Evolutionary conservation across 2,888 invertebrate genomes (phyloP).

Genomic region (Trissolcus japonicus): DNA sequence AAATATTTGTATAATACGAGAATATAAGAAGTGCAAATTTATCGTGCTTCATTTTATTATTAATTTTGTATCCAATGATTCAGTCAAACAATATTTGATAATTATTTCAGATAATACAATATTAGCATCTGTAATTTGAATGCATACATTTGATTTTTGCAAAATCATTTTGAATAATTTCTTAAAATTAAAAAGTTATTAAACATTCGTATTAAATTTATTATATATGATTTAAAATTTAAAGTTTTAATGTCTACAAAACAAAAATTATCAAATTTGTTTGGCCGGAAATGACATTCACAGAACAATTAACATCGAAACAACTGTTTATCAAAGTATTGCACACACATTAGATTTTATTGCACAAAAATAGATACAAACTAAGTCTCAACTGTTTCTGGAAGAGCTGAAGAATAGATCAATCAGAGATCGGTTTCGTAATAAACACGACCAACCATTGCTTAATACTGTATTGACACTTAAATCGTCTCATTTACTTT

Average conservation of each 20-base stretch:
- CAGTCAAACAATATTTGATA: no score
- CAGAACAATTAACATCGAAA: no score
- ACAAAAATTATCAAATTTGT: not conserved
- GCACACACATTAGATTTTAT: slow-evolving; percentile 10
- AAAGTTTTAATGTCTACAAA: not conserved
- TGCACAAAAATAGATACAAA: slow-evolving; percentile 27
- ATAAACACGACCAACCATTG: slow-evolving; percentile 11
- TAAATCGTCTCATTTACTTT: slow-evolving; percentile 2
- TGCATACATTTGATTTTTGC: no score
- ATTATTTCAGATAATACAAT: no score
- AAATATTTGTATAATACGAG: slow-evolving; percentile 21
- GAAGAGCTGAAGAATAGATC: slow-evolving; percentile 27
- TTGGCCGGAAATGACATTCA: no score
- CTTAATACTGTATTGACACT: slow-evolving; percentile 35
- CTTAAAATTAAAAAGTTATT: no score
- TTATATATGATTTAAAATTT: no score
- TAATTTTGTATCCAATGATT: no score
- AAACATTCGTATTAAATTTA: no score
- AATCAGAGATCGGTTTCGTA: slow-evolving; percentile 4
- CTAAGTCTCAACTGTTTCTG: slow-evolving; percentile 18
- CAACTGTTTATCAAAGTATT: slow-evolving; percentile 13
- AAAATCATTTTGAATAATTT: no score
- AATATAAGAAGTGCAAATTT: slow-evolving; percentile 8
- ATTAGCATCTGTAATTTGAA: no score
- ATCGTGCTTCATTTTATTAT: not conserved